Evolutionary conservation across 2,113 vertebrate genomes (phyloP), one percentile per base, ranked within the genome.

Genomic region (Abramis brama): DNA sequence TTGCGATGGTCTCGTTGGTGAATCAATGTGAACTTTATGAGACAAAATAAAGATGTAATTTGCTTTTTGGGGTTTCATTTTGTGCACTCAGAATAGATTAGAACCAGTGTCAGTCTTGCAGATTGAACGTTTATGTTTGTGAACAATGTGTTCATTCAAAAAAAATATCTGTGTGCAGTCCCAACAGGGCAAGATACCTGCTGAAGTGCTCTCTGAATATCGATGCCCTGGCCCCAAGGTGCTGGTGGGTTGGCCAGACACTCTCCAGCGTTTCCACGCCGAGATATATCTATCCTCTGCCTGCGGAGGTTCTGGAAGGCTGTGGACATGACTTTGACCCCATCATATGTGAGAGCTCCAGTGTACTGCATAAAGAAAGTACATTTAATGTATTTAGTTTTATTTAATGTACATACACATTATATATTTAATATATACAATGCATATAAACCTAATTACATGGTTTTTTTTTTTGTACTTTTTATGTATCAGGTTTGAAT

Each of bases 211-310:
- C 98, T 95, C 94, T 99, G 98, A 91, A 99, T 99, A 93, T 99
- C 98, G 9, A 99, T 99, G 60, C 98, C 98, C 85, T 99, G 98
- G 39, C 98, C 97, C 98, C 98, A 99, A 57, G 98, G 98, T 88
- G 99, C 97, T 0, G 98, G 97, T 0, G 98, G 98, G 91, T 99
- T 99, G 88, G 98, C 98, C 9, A 99, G 95, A 90, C 98, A 99
- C 91, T 99, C 98, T 1, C 98, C 98, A 0, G 98, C 98, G 0
- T 99, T 99, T 66, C 98, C 98, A 0, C 98, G 95, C 36, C 98
- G 97, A 80, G 97, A 99, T 87, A 99, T 99, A 88, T 99, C 98
- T 62, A 99, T 99, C 91, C 98, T 94, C 91, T 99, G 97, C 91
- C 95, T 96, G 89, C 98, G 92, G 17, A 99, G 92, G 90, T 97